A percentile compares a stretch with the other conserved stretches of the same genome.
Evolutionary conservation across 2,113 vertebrate genomes (phyloP).

Genomic region (Cebus imitator): DNA sequence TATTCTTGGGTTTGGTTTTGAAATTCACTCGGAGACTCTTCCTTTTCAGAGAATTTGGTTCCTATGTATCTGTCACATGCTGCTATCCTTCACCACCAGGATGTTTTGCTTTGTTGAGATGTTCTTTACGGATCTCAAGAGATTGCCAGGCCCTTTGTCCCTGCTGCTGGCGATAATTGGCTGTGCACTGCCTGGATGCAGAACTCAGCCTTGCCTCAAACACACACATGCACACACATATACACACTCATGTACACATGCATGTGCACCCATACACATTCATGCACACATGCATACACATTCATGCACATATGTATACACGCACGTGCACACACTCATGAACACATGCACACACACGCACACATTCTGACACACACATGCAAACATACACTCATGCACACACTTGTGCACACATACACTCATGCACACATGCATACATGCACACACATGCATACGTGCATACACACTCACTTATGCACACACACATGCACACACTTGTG

Average conservation of each 20-base stretch:
- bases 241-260: too few relatives aligned
- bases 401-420: neutral
- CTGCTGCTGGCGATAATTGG: neutral
- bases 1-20: neutral
- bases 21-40: neutral
- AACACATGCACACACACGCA: neutral
- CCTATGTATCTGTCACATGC: neutral
- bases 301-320: neutral
- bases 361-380: too few relatives aligned
- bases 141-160: neutral
- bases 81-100: neutral
- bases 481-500: too few relatives aligned
- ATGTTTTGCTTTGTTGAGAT: neutral
- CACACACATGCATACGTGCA: neutral
- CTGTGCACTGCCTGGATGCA: too few relatives aligned
- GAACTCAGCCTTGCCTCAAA: neutral
- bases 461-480: too few relatives aligned
- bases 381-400: too few relatives aligned
- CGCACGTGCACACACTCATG: neutral
- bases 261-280: too few relatives aligned
- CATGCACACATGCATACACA: neutral
- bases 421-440: accelerated
- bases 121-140: neutral
- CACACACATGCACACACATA: neutral
- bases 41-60: neutral